Percentiles rank a stretch among this genome's conserved stretches.
These are phyloP conservation scores for Doryteuthis pealeii DNA, from an alignment of 1,140 invertebrate species.

Conservation along the genomic window DNA sequence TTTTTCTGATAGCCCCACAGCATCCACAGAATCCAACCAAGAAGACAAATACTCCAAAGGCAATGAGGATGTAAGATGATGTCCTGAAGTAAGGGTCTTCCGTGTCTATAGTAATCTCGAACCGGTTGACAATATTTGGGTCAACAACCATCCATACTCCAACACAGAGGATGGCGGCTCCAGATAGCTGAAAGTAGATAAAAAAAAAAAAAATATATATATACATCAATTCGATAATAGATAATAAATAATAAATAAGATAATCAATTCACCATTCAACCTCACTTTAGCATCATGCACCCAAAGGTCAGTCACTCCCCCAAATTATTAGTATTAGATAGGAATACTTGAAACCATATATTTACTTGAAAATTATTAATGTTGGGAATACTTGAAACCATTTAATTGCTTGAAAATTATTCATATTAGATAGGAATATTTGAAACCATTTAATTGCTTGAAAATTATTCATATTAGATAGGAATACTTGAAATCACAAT, in stretches of 20 bases:
- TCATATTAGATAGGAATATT: too few relatives aligned
- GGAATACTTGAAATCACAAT: too few relatives aligned
- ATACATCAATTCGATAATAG: neutral
- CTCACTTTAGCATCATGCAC: neutral
- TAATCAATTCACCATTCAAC: neutral
- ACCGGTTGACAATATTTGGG: slow-evolving; percentile 68
- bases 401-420: too few relatives aligned
- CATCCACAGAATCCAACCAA: slow-evolving; percentile 87
- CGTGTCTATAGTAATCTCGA: slow-evolving; percentile 51
- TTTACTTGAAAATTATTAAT: neutral
- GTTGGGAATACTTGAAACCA: too few relatives aligned
- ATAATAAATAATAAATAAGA: neutral
- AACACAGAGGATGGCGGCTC: slow-evolving; percentile 70
- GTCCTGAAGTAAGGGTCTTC: slow-evolving; percentile 56
- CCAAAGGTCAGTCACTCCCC: too few relatives aligned
- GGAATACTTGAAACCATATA: neutral
- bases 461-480: too few relatives aligned
- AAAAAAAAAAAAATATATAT: neutral
- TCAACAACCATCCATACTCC: slow-evolving; percentile 77
- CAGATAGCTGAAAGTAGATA: slow-evolving; percentile 67
- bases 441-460: too few relatives aligned
- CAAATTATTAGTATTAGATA: too few relatives aligned
- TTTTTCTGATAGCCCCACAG: slow-evolving; percentile 83
- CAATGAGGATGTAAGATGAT: slow-evolving; percentile 68
- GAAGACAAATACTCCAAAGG: slow-evolving; percentile 77